Base-by-base conservation (phyloP, 2,113 vertebrate species). In the Felis catus region DNA sequence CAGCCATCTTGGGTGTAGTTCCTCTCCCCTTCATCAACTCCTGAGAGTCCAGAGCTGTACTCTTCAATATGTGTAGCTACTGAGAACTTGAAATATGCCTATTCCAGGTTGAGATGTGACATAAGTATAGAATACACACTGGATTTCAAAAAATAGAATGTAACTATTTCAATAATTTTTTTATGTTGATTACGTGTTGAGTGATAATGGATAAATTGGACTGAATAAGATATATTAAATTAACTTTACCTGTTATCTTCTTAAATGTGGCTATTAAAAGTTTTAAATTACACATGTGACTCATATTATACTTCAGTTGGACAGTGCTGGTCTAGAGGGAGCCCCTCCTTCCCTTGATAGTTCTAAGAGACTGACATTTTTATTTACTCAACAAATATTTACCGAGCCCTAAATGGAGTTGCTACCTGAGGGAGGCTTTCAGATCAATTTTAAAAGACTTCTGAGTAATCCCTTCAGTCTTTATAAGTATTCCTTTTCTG, bases 281-380 rank as follows among this genome's bases (percentile, higher is more conserved):
- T 48, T 80, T 70, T 11, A 45, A 25, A 53, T 91, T 58, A 16
- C 16, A 36, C 21, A 1, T 70, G 31, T 45, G 1, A 12, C 68
- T 95, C 25, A 7, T n/a, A 41, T 73, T 89, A 15, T 10, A 1
- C 21, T 80, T 71, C 1, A 41, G 0, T 74, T 63, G 29, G 19
- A 31, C 18, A 36, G 86, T 85, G 78, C 82, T 73, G 27, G 58
- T 85, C 58, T 70, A 55, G 70, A 94, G 82, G 70, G 63, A 87
- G n/a, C 88, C 88, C 65, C 80, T 93, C 14, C 66, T 94, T 53
- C 39, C 65, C 27, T 41, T 91, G 76, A 39, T 86, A 89, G 51
- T 83, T 98, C 91, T 80, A 88, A 79, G 73, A 98, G 81, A 91
- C 83, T 91, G 95, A 96, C 51, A 93, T 97, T 96, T 87, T 97